Evolutionary conservation across 2,888 invertebrate species (phyloP), one percentile per base, ranked within the genome.

Genomic region (Epicampocera succincta): DNA sequence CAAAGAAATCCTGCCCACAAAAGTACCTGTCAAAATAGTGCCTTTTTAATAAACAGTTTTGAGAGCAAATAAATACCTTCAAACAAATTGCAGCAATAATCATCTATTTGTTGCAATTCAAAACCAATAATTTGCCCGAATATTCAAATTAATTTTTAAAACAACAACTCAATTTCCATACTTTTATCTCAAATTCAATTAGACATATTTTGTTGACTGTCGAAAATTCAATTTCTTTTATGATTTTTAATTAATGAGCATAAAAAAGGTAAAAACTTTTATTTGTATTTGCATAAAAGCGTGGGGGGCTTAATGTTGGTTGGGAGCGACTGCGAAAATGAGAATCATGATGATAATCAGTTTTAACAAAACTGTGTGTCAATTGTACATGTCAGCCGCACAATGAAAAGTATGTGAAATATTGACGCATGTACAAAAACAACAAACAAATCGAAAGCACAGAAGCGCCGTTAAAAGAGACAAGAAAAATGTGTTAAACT

Each of bases 301-400:
- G 21, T 61, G 65, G 29, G 40, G 56, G 46, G 58, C 77, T 82
- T 82, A 82, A 82, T 82, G 82, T 74, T 82, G 82, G n/a, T n/a
- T n/a, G n/a, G n/a, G n/a, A n/a, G n/a, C n/a, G n/a, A n/a, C n/a
- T n/a, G n/a, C n/a, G n/a, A n/a, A n/a, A n/a, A 13, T n/a, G 44
- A 44, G 8, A n/a, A 50, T 46, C 17, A 76, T 78, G 65, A 78
- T 71, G 60, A 74, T 78, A 78, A 78, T 78, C 81, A 82, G 72
- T 81, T 81, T 72, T 76, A 9, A 40, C 13, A 74, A 65, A 81
- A 58, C 73, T 73, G 38, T 46, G 63, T 73, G 73, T 81, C 77
- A 81, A 77, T 69, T 77, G 38, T 69, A 65, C 38, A 77, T 69
- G 73, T 74, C 77, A 81, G 60, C 46, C 42, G 25, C 65, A 78